Evolutionary conservation across 2,888 invertebrate genomes (phyloP), one percentile per base, ranked within the genome.

Genomic region (Thymelicus sylvestris): DNA sequence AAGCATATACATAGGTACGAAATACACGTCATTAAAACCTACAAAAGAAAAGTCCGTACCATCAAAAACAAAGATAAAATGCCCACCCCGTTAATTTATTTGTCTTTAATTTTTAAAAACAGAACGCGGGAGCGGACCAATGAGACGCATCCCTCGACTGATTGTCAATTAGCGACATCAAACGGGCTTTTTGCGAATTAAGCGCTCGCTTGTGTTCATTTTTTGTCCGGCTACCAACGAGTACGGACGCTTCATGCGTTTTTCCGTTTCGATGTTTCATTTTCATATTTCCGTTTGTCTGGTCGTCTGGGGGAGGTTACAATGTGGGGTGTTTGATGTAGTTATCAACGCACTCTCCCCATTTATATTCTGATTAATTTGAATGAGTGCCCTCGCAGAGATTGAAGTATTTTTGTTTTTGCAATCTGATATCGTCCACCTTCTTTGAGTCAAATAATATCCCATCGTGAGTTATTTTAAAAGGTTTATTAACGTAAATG

Each of bases 101-200:
- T 92, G 90, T 92, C 89, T 92, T 91, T 88, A 93, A 91, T 92
- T 92, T 93, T 93, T 90, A 85, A 90, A 93, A 92, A 91, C 87
- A 86, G 91, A 90, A 91, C 88, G 86, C 84, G 88, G 88, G 86
- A 87, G 83, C 86, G 81, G 83, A 83, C 91, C 93, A 93, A 92
- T 93, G 93, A 90, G 89, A 91, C 93, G 88, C 92, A 88, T 89
- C 93, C 92, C 84, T 87, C 86, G 86, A 81, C 88, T 93, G 93
- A 94, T 93, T 93, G 94, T 93, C 94, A 94, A 94, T 94, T 94
- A 94, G 93, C 86, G 88, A 94, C 93, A 93, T 93, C 94, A 94
- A 94, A 93, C 93, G 93, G 90, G 90, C 93, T 94, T 92, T 93
- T 93, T 93, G 92, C 93, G 92, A 94, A 94, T 93, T 93, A 93